Evolutionary conservation across 2,888 invertebrate species (phyloP).

Genomic region (Cancer borealis): DNA sequence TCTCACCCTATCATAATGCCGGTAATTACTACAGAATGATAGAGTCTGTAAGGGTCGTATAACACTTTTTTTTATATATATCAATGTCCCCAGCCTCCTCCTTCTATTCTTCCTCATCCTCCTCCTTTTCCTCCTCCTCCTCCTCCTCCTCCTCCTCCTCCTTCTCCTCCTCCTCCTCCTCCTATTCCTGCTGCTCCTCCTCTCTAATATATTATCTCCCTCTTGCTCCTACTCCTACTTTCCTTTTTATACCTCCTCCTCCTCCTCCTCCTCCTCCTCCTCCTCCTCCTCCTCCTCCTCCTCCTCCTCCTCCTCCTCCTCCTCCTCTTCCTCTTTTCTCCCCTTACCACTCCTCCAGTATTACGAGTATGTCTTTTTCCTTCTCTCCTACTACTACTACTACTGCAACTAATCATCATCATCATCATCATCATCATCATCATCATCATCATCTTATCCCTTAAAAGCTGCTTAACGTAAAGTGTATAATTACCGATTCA

Average conservation of each 20-base stretch:
- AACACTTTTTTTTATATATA: not conserved
- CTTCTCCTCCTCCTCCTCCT: conserved; percentile 21
- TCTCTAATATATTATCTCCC: not conserved
- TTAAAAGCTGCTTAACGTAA: not conserved
- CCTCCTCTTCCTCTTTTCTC: not conserved
- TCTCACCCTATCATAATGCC: not conserved
- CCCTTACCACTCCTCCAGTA: not conserved
- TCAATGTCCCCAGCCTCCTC: not conserved
- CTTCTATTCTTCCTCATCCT: not conserved
- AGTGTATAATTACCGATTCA: no score
- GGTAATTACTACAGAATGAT: not conserved
- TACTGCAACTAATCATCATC: not conserved
- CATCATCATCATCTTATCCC: not conserved
- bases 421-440: not conserved
- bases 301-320: not conserved
- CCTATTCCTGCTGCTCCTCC: not conserved
- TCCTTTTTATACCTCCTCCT: not conserved
- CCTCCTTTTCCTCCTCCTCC: not conserved
- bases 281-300: not conserved
- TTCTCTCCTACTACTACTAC: not conserved
- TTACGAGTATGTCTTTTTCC: not conserved
- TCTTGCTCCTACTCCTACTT: not conserved
- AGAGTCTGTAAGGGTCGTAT: conserved; percentile 7
- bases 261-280: not conserved
- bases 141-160: not conserved